A percentile compares a stretch with the other conserved stretches of the same genome.
These are phyloP conservation scores for Parasteatoda lunata DNA, from an alignment of 2,888 invertebrate species.

Conservation along the genomic window DNA sequence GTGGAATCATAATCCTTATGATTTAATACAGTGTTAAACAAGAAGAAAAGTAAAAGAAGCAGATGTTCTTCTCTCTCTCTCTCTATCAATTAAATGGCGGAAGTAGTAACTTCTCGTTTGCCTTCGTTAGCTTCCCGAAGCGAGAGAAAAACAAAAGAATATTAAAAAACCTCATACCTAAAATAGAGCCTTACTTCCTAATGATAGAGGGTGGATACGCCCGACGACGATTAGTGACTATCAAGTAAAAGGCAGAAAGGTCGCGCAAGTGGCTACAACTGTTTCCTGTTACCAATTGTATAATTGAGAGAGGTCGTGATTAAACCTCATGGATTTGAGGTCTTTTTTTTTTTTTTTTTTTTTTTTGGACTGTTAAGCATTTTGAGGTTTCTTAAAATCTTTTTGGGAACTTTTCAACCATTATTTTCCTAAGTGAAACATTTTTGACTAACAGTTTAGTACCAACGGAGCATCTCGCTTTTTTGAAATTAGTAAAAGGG, in stretches of 20 bases:
- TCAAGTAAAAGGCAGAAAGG: slow-evolving; percentile 24
- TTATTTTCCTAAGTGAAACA: no score
- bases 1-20: not conserved
- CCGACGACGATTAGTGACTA: slow-evolving; percentile 49
- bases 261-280: slow-evolving; percentile 21
- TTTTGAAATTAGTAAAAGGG: no score
- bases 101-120: slow-evolving; percentile 55
- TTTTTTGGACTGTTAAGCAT: not conserved
- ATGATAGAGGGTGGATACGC: slow-evolving; percentile 60
- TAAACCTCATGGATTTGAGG: not conserved
- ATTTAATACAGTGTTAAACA: not conserved
- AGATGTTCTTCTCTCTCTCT: slow-evolving; percentile 39
- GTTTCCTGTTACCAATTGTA: slow-evolving; percentile 34
- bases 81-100: slow-evolving; percentile 37
- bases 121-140: slow-evolving; percentile 45
- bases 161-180: slow-evolving; percentile 45
- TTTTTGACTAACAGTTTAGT: no score
- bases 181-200: slow-evolving; percentile 28
- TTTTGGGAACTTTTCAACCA: no score
- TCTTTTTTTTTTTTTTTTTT: not conserved
- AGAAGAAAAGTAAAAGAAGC: slow-evolving; percentile 27
- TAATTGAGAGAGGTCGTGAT: slow-evolving; percentile 39
- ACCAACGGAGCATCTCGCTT: no score
- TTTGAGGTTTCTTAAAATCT: no score
- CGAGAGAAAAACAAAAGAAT: slow-evolving; percentile 57